Conservation (phyloP, 1,140 invertebrate species). For the Penaeus indicus region DNA sequence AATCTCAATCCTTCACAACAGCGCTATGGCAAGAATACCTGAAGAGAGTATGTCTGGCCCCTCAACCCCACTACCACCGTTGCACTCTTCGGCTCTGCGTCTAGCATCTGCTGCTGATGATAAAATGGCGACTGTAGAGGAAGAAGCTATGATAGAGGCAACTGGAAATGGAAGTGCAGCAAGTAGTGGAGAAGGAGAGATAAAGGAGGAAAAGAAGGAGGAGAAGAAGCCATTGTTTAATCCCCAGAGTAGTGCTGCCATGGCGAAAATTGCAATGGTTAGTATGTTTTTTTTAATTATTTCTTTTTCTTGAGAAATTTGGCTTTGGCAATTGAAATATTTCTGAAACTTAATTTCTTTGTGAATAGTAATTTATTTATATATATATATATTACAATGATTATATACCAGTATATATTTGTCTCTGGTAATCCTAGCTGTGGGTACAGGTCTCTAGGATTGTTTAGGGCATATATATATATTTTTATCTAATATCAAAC, state of each 20-base stretch:
- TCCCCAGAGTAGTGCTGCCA: slow-evolving; percentile 55
- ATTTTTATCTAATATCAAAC: not conserved
- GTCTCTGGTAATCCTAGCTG: too few relatives aligned
- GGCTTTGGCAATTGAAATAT: not conserved
- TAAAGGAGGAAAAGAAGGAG: slow-evolving; percentile 46
- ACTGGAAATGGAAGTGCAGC: slow-evolving; percentile 22
- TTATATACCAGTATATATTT: too few relatives aligned
- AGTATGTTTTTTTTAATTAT: not conserved
- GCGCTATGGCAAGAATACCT: too few relatives aligned
- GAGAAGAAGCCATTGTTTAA: slow-evolving; percentile 47
- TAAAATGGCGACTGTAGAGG: slow-evolving; percentile 29
- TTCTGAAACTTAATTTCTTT: not conserved
- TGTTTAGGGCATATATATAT: not conserved
- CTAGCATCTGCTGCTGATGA: slow-evolving; percentile 29
- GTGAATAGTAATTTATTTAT: too few relatives aligned
- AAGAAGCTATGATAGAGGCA: not conserved
- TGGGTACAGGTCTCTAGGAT: too few relatives aligned
- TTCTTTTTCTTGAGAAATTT: too few relatives aligned
- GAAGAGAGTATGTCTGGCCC: too few relatives aligned
- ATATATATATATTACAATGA: too few relatives aligned
- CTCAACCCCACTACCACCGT: too few relatives aligned
- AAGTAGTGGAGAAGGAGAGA: slow-evolving; percentile 29
- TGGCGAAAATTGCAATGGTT: slow-evolving; percentile 57
- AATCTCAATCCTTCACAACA: too few relatives aligned
- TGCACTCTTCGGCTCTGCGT: not conserved